These are phyloP conservation scores for Pterophyllum scalare DNA, from an alignment of 2,113 vertebrate genomes.

Conservation along the genomic window DNA sequence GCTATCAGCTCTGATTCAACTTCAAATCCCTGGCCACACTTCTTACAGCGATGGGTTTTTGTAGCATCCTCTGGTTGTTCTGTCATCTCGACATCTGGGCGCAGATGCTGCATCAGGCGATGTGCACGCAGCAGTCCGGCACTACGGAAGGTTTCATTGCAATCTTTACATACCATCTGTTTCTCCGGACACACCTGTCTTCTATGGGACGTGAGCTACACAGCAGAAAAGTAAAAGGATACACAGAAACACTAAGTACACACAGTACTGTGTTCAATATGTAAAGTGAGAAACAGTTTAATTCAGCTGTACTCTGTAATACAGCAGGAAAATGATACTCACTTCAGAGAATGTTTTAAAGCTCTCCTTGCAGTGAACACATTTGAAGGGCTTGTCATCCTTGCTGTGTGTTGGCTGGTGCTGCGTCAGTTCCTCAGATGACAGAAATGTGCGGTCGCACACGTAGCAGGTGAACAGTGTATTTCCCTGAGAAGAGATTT, in stretches of 20 bases:
- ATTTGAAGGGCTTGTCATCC: slow-evolving; percentile 86
- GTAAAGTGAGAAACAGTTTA: not conserved
- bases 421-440: slow-evolving; percentile 82
- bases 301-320: not conserved
- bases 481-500: slow-evolving; percentile 73
- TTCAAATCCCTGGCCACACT: slow-evolving; percentile 80
- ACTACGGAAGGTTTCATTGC: slow-evolving; percentile 79
- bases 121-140: slow-evolving; percentile 79
- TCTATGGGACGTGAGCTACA: slow-evolving; percentile 79
- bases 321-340: not conserved
- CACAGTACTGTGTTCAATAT: not conserved
- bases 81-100: slow-evolving; percentile 61
- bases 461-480: slow-evolving; percentile 86
- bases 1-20: slow-evolving; percentile 74
- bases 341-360: slow-evolving; percentile 85
- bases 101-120: slow-evolving; percentile 78
- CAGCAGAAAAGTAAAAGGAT: not conserved
- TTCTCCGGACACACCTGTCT: slow-evolving; percentile 82
- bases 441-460: slow-evolving; percentile 82
- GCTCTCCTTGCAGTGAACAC: slow-evolving; percentile 81
- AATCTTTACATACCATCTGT: slow-evolving; percentile 81
- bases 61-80: slow-evolving; percentile 71
- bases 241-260: not conserved
- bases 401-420: slow-evolving; percentile 86
- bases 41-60: slow-evolving; percentile 80